These are phyloP conservation scores for Chiloscyllium punctatum DNA, from an alignment of 2,797 vertebrate species.

Conservation along the genomic window DNA sequence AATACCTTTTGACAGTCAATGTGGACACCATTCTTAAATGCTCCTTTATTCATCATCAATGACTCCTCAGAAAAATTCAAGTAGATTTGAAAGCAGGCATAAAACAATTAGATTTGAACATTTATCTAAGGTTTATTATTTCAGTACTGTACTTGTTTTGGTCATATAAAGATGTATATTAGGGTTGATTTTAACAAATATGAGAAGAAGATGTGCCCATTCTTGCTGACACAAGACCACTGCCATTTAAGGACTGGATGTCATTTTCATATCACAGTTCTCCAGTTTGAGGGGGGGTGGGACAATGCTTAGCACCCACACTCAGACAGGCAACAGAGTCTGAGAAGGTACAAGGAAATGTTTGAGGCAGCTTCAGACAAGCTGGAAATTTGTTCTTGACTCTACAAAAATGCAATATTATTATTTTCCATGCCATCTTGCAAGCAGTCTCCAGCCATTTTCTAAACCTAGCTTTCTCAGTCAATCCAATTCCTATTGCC, in stretches of 20 bases:
- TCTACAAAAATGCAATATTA: not conserved
- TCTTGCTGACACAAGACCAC: not conserved
- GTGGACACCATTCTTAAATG: not conserved
- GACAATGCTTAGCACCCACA: no score
- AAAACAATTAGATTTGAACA: not conserved
- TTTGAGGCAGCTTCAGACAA: not conserved
- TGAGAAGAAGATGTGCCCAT: not conserved
- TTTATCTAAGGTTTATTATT: not conserved
- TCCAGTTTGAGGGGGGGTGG: no score
- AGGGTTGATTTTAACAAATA: not conserved
- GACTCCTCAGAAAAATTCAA: not conserved
- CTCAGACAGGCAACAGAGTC: not conserved
- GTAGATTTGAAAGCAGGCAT: not conserved
- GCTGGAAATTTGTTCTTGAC: not conserved
- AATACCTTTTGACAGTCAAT: not conserved
- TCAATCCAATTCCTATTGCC: not conserved
- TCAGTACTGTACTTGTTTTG: not conserved
- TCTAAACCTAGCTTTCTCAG: not conserved
- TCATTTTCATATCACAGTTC: not conserved
- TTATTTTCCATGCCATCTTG: not conserved
- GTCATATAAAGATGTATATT: not conserved
- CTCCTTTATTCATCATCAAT: not conserved
- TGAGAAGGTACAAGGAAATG: not conserved
- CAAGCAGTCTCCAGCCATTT: not conserved
- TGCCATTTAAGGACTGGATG: not conserved